Evolutionary conservation across 2,113 vertebrate genomes (phyloP), one percentile per base, ranked within the genome.

Genomic region (Pogona vitticeps): DNA sequence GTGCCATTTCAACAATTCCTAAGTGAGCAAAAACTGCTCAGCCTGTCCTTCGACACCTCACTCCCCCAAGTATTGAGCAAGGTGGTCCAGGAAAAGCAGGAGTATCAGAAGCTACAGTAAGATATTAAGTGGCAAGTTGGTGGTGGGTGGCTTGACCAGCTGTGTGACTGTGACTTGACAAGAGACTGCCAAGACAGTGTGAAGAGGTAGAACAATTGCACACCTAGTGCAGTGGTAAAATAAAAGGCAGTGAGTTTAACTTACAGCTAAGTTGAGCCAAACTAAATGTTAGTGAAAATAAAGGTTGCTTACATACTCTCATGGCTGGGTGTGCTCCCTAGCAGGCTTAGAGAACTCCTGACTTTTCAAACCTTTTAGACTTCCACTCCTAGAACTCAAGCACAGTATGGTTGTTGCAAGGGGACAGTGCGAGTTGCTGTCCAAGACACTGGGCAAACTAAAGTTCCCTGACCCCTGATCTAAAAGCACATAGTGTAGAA

Each of bases 21-120:
- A 89, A 71, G 0, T 87, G 63, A 86, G 21, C 21, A 80, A 84
- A 14, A 84, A 84, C 46, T 61, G 40, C 73, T 72, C 21, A 26
- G 31, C 26, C 67, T 79, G 65, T 28, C 13, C 3, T 59, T 36
- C 36, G 79, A 56, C 14, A n/a, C 40, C 82, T 87, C 87, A 40
- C 68, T 3, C 2, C 91, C 90, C 85, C 52, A 68, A 56, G 78
- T 76, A 83, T 0, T 3, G 6, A 3, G 31, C 23, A 1, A 3
- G 1, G 1, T 38, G 63, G 23, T 42, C 46, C 1, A 76, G 76
- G 4, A 42, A 31, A 33, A 33, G 28, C 38, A 80, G 31, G 2
- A 79, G 5, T 0, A 42, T n/a, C 1, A 21, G 1, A 0, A 20
- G 42, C 72, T 84, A 80, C 42, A 75, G 40, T 80, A 42, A 56